These are phyloP conservation scores for Abscondita cerata DNA, from an alignment of 2,888 invertebrate species.

Conservation along the genomic window DNA sequence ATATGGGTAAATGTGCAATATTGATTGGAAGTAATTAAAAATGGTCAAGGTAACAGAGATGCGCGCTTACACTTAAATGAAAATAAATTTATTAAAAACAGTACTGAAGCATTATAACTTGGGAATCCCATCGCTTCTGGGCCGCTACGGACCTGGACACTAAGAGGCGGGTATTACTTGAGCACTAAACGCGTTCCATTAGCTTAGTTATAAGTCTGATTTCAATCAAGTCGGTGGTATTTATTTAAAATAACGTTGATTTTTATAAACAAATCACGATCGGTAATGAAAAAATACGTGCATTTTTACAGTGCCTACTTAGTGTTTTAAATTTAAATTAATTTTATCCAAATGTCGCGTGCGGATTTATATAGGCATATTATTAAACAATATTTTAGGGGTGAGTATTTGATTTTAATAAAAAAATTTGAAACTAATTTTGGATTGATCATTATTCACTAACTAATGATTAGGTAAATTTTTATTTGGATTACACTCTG, in stretches of 20 bases:
- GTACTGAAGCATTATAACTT: conserved; percentile 10
- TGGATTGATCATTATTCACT: too few relatives aligned
- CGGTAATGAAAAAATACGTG: conserved; percentile 9
- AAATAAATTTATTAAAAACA: neutral
- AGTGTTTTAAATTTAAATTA: conserved; percentile 6
- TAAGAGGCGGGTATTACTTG: conserved; percentile 20
- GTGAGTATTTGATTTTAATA: conserved; percentile 34
- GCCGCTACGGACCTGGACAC: conserved; percentile 22
- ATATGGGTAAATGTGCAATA: too few relatives aligned
- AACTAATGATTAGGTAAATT: too few relatives aligned
- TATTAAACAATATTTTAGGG: conserved; percentile 38
- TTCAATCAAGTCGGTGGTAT: conserved; percentile 19
- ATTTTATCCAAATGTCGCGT: conserved; percentile 36
- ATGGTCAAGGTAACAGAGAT: too few relatives aligned
- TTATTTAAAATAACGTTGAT: neutral
- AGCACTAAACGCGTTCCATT: conserved; percentile 1
- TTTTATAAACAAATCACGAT: neutral
- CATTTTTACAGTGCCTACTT: neutral
- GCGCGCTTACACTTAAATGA: too few relatives aligned
- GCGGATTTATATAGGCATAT: conserved; percentile 35
- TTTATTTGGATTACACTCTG: neutral
- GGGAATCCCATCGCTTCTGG: conserved; percentile 24
- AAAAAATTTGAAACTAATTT: too few relatives aligned
- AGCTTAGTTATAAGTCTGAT: conserved; percentile 20
- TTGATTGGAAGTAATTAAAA: too few relatives aligned